Base-by-base conservation (phyloP, 2,888 invertebrate genomes). In the Leptopilina syphax region DNA sequence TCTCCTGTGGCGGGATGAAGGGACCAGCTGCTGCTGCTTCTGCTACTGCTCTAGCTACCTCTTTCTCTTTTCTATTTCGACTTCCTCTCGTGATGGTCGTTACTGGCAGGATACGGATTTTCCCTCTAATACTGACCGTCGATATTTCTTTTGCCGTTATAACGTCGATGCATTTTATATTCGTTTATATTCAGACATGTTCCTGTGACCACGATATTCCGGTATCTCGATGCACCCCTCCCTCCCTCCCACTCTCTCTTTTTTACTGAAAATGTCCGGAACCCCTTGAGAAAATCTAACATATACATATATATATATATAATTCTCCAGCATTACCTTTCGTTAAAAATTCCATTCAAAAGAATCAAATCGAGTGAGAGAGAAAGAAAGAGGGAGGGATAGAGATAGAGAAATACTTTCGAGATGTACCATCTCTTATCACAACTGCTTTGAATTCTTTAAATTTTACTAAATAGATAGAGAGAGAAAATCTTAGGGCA, bases 31-130 rank as follows among this genome's bases (percentile, higher is more conserved):
- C 50, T 50, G 47, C 47, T 9, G 9, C 47, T 18, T 18, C 18
- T 47, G 34, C 34, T 34, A 34, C 34, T 34, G 50, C 50, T 50
- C 80, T 78, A 54, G 76, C 79, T 73, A 65, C 70, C 70, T 79
- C 77, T 65, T 54, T 77, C 78, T 76, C 65, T 63, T 79, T 79
- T 12, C 65, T 81, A 80, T 83, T 80, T 79, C 67, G 77, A 77
- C 80, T 78, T 78, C 47, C 27, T 78, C 73, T 84, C 86, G 86
- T 86, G 85, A 80, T 81, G 88, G 86, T 91, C 91, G 90, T 92
- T 92, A 92, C 89, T 87, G 89, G 88, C 91, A 90, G 91, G 91
- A 91, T 92, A 88, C 90, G 88, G 86, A 88, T 89, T 89, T 83
- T 84, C 79, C 12, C 27, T 50, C 50, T 50, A 50, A 50, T 50